Evolutionary conservation across 2,797 vertebrate genomes (phyloP).

Genomic region (Cirrhinus mrigala): DNA sequence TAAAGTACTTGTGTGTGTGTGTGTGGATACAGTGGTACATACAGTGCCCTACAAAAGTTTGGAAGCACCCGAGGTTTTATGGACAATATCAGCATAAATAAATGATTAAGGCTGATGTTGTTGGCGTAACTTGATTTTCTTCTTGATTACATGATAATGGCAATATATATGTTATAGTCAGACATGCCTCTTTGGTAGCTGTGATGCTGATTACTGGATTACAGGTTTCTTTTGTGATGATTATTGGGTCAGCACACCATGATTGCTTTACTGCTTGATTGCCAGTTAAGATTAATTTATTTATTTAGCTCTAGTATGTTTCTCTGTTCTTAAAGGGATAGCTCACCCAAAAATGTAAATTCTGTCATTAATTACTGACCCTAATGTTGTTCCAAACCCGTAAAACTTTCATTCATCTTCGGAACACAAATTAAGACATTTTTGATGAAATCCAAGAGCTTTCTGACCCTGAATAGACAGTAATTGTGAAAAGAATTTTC

Average conservation of each 20-base stretch:
- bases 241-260: neutral
- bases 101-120: neutral
- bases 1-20: neutral
- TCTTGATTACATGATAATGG: neutral
- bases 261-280: neutral
- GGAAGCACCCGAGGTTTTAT: neutral
- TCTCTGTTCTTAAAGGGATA: neutral
- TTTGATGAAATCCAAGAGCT: too few relatives aligned
- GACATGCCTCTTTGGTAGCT: neutral
- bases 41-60: neutral
- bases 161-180: neutral
- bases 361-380: too few relatives aligned
- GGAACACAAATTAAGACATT: too few relatives aligned
- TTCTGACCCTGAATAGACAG: too few relatives aligned
- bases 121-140: neutral
- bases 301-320: neutral
- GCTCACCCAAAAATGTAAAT: too few relatives aligned
- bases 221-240: neutral
- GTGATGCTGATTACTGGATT: neutral
- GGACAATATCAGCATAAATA: neutral
- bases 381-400: too few relatives aligned
- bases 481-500: too few relatives aligned
- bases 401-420: too few relatives aligned
- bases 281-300: neutral
- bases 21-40: neutral